phyloP scores from a whole-genome alignment of 2,888 invertebrate species.

The Drosophila yooni region DNA sequence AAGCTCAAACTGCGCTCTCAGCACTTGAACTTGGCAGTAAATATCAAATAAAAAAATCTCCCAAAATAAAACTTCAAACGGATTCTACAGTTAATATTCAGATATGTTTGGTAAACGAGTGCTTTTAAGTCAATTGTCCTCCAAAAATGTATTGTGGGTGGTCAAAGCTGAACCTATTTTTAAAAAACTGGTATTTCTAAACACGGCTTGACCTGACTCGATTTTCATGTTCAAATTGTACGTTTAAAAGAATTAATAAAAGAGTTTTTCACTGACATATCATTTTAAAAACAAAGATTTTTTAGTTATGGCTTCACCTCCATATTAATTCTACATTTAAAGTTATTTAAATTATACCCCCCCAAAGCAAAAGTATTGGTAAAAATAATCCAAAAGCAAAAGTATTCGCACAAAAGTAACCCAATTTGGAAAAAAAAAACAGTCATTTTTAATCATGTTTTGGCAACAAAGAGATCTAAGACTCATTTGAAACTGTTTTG shows the following conservation, averaged over 20 bases:
- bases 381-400: too few relatives aligned
- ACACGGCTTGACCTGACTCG: neutral
- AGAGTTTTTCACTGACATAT: too few relatives aligned
- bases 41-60: neutral
- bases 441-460: neutral
- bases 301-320: too few relatives aligned
- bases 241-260: neutral
- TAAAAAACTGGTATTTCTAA: neutral
- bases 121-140: neutral
- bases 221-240: neutral
- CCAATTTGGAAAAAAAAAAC: neutral
- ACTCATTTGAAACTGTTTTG: too few relatives aligned
- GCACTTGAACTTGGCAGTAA: slow-evolving; percentile 14
- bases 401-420: neutral
- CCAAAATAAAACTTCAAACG: neutral
- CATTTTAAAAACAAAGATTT: too few relatives aligned
- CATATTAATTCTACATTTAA: too few relatives aligned
- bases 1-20: slow-evolving; percentile 23
- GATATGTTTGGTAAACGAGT: neutral
- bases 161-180: neutral
- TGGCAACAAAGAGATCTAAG: neutral
- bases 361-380: too few relatives aligned
- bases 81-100: neutral
- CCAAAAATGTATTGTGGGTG: neutral
- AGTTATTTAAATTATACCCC: too few relatives aligned